Base-by-base conservation (phyloP, 2,797 vertebrate species). In the Mus spretus region DNA sequence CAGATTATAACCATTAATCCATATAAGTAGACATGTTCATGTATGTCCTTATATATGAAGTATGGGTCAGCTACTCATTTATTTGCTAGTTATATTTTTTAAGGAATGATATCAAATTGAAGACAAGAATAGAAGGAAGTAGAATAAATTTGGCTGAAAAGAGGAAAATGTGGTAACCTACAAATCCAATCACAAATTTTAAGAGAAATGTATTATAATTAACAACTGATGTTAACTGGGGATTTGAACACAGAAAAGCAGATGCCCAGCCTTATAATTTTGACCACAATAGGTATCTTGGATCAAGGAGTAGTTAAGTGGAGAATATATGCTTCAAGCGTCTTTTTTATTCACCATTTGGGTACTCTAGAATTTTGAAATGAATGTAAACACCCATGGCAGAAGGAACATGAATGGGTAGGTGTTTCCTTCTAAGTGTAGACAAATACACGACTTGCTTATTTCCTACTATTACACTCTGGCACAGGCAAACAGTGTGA, bases 41-140 rank as follows among this genome's bases (percentile, higher is more conserved):
- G 6, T 84, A 55, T 28, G 50, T 72, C 17, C 1, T 93, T 75
- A 63, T 0, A 79, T 9, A 55, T 40, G 37, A 70, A 65, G 53
- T 75, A 77, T 47, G 37, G 5, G 55, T 14, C 37, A 34, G 28
- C 28, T 47, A 61, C 6, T 89, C n/a, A 61, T 77, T 77, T 61
- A 53, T 59, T 70, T 50, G 31, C 15, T 61, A 63, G 14, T 20
- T n/a, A 8, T 72, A 65, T 10, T 20, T 72, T 53, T n/a, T n/a
- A 70, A 93, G 59, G 50, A 86, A 78, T n/a, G 2, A 74, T 86
- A 82, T 72, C 4, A 86, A 90, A 22, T 37, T 90, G 40, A 87
- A 20, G 57, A 34, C 88, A 55, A 37, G n/a, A 92, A 70, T 6
- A 81, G n/a, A 86, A 93, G 37, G 31, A 84, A 88, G 53, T 7